Conservation (phyloP, 2,888 invertebrate species). For the Onchidella celtica region DNA sequence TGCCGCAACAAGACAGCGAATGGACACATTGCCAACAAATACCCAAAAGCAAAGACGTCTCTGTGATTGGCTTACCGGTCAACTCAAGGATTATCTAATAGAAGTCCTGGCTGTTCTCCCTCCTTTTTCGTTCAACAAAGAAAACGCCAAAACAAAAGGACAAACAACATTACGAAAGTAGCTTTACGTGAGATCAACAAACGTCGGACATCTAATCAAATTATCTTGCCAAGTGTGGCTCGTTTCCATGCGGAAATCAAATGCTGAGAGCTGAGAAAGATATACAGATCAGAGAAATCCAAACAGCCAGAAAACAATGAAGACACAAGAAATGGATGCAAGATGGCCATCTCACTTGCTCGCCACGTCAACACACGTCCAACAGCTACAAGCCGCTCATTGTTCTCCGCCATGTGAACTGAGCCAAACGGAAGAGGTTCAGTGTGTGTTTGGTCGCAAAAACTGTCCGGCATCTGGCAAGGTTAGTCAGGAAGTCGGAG, state of each 20-base stretch:
- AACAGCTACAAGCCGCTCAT: not conserved
- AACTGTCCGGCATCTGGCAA: slow-evolving; percentile 17
- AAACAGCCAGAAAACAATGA: slow-evolving; percentile 11
- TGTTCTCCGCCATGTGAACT: slow-evolving; percentile 25
- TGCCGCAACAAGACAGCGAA: no score
- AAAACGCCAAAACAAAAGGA: no score
- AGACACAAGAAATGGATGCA: slow-evolving; percentile 13
- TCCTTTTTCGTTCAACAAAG: no score
- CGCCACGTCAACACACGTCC: not conserved
- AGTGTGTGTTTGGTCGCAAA: slow-evolving; percentile 28
- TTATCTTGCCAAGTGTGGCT: not conserved
- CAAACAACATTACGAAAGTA: slow-evolving; percentile 3
- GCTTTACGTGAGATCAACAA: not conserved
- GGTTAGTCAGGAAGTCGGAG: slow-evolving; percentile 31
- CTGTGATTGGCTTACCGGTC: no score
- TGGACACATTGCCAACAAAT: no score
- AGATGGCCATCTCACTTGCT: slow-evolving; percentile 11
- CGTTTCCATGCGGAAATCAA: not conserved
- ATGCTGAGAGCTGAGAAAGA: not conserved
- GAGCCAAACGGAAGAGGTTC: slow-evolving; percentile 1
- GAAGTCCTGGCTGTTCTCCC: no score
- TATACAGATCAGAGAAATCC: slow-evolving; percentile 4
- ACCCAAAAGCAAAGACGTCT: no score
- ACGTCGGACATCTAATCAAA: slow-evolving; percentile 19
- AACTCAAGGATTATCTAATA: no score